phyloP scores from a whole-genome alignment of 2,888 invertebrate genomes.

The Mythimna vitellina region DNA sequence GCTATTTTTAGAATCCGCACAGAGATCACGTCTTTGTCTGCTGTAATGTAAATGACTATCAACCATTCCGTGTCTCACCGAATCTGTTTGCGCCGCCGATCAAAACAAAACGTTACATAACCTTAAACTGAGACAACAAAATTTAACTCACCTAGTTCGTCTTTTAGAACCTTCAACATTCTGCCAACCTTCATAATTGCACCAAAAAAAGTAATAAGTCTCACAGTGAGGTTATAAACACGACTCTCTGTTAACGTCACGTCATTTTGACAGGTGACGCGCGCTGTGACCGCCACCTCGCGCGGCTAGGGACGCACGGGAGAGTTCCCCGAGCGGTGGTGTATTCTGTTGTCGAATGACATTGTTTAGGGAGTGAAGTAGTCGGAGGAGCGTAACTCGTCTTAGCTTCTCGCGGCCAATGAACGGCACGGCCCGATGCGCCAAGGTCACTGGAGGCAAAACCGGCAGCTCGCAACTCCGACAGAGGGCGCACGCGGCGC shows the following conservation, averaged over 20 bases:
- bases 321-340: slow-evolving; percentile 73
- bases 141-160: slow-evolving; percentile 81
- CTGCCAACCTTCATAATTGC: slow-evolving; percentile 77
- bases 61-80: slow-evolving; percentile 71
- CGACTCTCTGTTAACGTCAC: slow-evolving; percentile 78
- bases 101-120: slow-evolving; percentile 83
- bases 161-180: slow-evolving; percentile 79
- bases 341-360: slow-evolving; percentile 76
- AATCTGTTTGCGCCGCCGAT: slow-evolving; percentile 70
- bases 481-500: slow-evolving; percentile 80
- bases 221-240: slow-evolving; percentile 82
- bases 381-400: slow-evolving; percentile 78
- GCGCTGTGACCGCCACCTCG: slow-evolving; percentile 79
- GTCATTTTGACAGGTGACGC: slow-evolving; percentile 87
- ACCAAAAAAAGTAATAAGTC: slow-evolving; percentile 73
- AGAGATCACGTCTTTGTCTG: slow-evolving; percentile 89
- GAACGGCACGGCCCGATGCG: slow-evolving; percentile 83
- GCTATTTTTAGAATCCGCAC: slow-evolving; percentile 88
- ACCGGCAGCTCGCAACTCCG: slow-evolving; percentile 72
- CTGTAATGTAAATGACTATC: slow-evolving; percentile 85
- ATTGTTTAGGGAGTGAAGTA: slow-evolving; percentile 80
- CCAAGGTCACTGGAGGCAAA: slow-evolving; percentile 85
- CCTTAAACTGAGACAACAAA: slow-evolving; percentile 73
- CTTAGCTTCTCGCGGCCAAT: slow-evolving; percentile 85
- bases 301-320: slow-evolving; percentile 71